A percentile compares a stretch with the other conserved stretches of the same genome.
Conservation (phyloP, 2,888 invertebrate genomes). For the Nycteola revayana region DNA sequence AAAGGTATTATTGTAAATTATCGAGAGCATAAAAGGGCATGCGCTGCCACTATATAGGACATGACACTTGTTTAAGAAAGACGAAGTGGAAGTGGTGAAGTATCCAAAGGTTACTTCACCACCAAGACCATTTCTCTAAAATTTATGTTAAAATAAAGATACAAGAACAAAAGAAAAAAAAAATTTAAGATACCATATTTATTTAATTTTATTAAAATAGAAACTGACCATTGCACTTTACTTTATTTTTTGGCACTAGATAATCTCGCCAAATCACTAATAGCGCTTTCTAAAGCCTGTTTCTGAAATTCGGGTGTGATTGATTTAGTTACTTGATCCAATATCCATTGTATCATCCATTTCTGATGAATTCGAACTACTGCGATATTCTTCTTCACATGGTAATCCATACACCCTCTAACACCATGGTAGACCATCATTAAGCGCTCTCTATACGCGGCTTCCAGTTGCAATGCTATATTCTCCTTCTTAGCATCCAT, state of each 20-base stretch:
- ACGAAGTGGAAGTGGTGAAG: too few species aligned
- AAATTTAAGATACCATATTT: too few species aligned
- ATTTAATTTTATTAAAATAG: too few species aligned
- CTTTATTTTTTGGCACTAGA: neutral
- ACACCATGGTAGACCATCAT: constrained; percentile 80
- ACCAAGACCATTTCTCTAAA: too few species aligned
- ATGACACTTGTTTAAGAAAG: too few species aligned
- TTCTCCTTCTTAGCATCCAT: constrained; percentile 95
- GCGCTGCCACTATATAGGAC: too few species aligned
- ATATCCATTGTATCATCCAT: constrained; percentile 97
- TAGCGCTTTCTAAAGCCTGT: constrained; percentile 91
- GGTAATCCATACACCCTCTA: constrained; percentile 93
- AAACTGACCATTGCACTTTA: too few species aligned
- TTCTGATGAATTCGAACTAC: constrained; percentile 92
- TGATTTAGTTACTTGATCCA: constrained; percentile 89
- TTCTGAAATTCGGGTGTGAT: constrained; percentile 93
- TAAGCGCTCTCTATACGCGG: constrained; percentile 88
- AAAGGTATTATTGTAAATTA: too few species aligned
- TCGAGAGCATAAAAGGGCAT: too few species aligned
- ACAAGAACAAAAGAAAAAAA: too few species aligned
- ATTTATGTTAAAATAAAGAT: too few species aligned
- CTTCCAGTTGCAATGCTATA: constrained; percentile 95
- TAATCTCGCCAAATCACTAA: constrained; percentile 88
- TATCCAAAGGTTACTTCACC: too few species aligned
- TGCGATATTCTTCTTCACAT: constrained; percentile 89